These are phyloP conservation scores for Poecilobothrus nobilitatus DNA, from an alignment of 2,888 invertebrate genomes.

Conservation along the genomic window DNA sequence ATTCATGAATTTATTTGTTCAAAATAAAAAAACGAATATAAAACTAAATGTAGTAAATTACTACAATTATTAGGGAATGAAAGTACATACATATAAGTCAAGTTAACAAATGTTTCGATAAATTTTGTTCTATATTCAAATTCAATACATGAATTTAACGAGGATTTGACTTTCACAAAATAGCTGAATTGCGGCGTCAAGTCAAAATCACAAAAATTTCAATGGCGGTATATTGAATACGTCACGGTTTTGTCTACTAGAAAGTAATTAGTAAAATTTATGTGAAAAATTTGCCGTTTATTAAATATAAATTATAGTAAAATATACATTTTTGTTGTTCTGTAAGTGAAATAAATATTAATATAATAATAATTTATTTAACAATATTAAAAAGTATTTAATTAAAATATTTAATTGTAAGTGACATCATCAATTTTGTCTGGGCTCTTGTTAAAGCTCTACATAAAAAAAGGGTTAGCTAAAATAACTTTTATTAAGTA, in stretches of 20 bases:
- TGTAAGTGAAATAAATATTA: not conserved
- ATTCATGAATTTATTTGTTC: too few species aligned
- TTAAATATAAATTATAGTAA: not conserved
- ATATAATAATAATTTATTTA: not conserved
- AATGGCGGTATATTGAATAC: conserved; percentile 6
- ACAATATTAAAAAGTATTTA: not conserved
- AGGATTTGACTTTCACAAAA: not conserved
- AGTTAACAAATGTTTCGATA: too few species aligned
- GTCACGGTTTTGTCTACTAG: conserved; percentile 1
- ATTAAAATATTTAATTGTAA: not conserved
- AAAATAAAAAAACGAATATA: too few species aligned
- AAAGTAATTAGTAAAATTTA: conserved; percentile 6
- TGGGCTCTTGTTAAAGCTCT: not conserved
- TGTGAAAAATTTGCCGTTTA: not conserved
- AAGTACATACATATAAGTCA: too few species aligned
- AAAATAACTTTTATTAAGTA: too few species aligned
- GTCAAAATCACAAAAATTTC: not conserved
- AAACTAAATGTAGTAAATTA: too few species aligned
- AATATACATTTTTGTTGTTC: not conserved
- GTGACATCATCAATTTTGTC: conserved; percentile 6
- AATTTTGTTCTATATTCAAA: too few species aligned
- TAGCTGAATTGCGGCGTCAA: not conserved
- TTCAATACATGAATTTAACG: not conserved
- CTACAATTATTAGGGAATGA: too few species aligned
- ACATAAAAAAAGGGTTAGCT: not conserved